These are phyloP conservation scores for Ormyrus thymus DNA, from an alignment of 2,888 invertebrate genomes.

Conservation along the genomic window DNA sequence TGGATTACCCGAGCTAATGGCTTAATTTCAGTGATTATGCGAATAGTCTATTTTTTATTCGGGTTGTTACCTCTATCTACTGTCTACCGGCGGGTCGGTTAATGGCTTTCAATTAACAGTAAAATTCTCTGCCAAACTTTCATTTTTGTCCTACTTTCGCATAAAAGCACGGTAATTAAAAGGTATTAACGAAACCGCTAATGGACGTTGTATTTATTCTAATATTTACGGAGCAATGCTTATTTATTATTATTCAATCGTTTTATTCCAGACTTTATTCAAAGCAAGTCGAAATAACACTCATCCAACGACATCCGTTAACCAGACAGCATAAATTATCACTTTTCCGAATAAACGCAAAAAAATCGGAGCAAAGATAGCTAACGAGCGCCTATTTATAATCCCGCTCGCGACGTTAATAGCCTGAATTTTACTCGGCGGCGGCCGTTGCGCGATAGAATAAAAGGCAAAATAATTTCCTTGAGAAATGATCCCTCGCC, in stretches of 20 bases:
- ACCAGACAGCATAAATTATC: conserved; percentile 15
- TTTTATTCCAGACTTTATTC: too few species aligned
- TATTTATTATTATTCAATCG: too few species aligned
- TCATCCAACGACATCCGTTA: not conserved
- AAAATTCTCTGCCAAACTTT: too few species aligned
- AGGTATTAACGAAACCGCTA: too few species aligned
- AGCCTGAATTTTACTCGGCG: conserved; percentile 28
- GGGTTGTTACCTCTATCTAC: too few species aligned
- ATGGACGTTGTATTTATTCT: too few species aligned
- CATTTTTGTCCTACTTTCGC: too few species aligned
- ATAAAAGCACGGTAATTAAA: too few species aligned
- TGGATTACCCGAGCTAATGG: not conserved
- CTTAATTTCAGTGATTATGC: conserved; percentile 8
- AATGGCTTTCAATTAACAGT: too few species aligned
- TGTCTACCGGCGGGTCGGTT: too few species aligned
- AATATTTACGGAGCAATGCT: too few species aligned
- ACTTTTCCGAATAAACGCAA: not conserved
- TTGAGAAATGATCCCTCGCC: conserved; percentile 14
- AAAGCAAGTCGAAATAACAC: not conserved
- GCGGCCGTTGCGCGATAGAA: conserved; percentile 2
- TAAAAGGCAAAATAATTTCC: conserved; percentile 39
- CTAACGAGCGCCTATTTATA: conserved; percentile 34
- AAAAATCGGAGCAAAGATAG: not conserved
- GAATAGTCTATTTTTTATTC: not conserved
- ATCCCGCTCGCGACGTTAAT: conserved; percentile 26